Evolutionary conservation across 2,797 vertebrate species (phyloP).

Genomic region (Thaleichthys pacificus): DNA sequence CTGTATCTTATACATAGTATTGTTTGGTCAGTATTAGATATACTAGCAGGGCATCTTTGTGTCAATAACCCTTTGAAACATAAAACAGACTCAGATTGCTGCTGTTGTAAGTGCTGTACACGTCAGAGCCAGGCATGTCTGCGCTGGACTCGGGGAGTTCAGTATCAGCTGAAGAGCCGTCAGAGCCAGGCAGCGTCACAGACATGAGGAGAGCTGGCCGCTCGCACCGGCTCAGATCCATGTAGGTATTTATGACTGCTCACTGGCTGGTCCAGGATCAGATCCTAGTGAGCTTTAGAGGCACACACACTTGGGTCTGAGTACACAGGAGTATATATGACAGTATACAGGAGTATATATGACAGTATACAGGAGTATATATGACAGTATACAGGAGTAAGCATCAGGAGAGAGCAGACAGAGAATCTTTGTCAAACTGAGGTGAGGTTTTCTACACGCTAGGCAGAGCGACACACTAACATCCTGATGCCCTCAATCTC

Average conservation of each 20-base stretch:
- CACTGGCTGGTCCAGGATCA: slow-evolving; percentile 6
- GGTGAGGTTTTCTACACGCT: slow-evolving; percentile 5
- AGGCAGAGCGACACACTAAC: slow-evolving; percentile 35
- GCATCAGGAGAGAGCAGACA: neutral
- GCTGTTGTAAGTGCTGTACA: too few species aligned
- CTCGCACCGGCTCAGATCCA: slow-evolving; percentile 12
- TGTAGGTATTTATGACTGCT: too few species aligned
- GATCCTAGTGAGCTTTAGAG: neutral
- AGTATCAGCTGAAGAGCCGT: too few species aligned
- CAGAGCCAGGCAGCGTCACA: neutral
- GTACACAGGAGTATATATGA: slow-evolving; percentile 2
- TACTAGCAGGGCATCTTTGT: too few species aligned
- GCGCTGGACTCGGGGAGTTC: too few species aligned
- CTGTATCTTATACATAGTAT: too few species aligned
- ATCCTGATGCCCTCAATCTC: slow-evolving; percentile 30
- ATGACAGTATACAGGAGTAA: neutral
- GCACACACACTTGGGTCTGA: slow-evolving; percentile 33
- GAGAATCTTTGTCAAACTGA: slow-evolving; percentile 34
- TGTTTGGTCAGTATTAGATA: too few species aligned
- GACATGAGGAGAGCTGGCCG: slow-evolving; percentile 17
- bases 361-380: neutral
- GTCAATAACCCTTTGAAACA: too few species aligned
- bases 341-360: neutral
- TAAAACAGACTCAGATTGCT: too few species aligned
- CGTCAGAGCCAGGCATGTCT: too few species aligned